These are phyloP conservation scores for Psilopogon haemacephalus DNA, from an alignment of 2,113 vertebrate genomes.

Conservation along the genomic window DNA sequence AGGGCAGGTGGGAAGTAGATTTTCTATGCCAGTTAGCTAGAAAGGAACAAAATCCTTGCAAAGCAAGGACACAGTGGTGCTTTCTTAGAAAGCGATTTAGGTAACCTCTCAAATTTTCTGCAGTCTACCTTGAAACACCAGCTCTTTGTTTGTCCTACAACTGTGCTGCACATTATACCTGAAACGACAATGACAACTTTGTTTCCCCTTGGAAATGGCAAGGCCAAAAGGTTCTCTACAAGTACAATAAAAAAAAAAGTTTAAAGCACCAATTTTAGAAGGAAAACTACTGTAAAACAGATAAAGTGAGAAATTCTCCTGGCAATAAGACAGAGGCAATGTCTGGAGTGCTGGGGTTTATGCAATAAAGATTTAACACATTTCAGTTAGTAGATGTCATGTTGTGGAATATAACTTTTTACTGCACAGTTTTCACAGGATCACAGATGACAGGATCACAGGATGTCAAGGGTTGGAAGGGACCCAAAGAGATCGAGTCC, in stretches of 20 bases:
- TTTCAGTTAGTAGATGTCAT: not conserved
- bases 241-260: not conserved
- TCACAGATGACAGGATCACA: no score
- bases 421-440: not conserved
- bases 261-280: not conserved
- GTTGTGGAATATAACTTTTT: not conserved
- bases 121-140: not conserved
- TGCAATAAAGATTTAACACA: not conserved
- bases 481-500: no score
- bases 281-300: not conserved
- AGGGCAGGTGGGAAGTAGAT: not conserved
- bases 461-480: no score
- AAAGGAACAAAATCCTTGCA: not conserved
- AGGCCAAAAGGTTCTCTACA: not conserved
- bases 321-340: not conserved
- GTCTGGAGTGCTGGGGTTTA: not conserved
- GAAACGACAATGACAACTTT: not conserved
- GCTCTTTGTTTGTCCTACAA: not conserved
- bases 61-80: not conserved
- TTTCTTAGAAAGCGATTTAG: not conserved
- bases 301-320: not conserved
- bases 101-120: not conserved
- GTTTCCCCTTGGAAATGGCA: not conserved
- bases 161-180: not conserved
- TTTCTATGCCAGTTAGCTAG: not conserved